A percentile compares a stretch with the other conserved stretches of the same genome.
Conservation (phyloP, 2,888 invertebrate species). For the Carterocephalus palaemon region DNA sequence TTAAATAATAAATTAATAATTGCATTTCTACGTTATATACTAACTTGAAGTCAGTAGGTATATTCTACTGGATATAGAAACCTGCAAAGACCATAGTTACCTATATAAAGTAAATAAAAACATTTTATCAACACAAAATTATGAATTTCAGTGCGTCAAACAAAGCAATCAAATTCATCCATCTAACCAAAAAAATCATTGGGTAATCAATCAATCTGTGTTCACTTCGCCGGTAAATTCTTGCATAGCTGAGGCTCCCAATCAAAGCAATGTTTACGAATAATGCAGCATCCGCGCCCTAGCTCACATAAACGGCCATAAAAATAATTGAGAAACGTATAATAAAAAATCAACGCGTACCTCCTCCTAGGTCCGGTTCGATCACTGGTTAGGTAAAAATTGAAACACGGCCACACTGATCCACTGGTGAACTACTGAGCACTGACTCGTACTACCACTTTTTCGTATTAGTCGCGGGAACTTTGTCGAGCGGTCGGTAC, state of each 20-base stretch:
- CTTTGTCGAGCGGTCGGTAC: conserved; percentile 26
- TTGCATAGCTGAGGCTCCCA: conserved; percentile 3
- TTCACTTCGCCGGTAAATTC: no score
- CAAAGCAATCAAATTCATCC: no score
- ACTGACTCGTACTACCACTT: conserved; percentile 34
- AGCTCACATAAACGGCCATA: conserved; percentile 5
- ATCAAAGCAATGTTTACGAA: conserved; percentile 23
- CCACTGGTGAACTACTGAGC: conserved; percentile 34
- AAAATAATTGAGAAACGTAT: conserved; percentile 14
- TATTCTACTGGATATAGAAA: no score
- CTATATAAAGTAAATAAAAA: no score
- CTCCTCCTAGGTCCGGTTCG: conserved; percentile 38
- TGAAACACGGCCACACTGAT: conserved; percentile 35
- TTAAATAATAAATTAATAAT: no score
- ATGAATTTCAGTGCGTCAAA: no score
- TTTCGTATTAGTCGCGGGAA: conserved; percentile 33
- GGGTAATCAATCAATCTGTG: no score
- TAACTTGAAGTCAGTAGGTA: no score
- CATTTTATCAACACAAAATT: no score
- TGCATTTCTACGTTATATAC: no score
- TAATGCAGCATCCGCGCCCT: conserved; percentile 11
- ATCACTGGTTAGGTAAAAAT: conserved; percentile 27
- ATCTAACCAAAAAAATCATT: no score
- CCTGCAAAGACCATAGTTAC: no score
- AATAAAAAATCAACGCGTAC: conserved; percentile 33